phyloP scores from a whole-genome alignment of 2,797 vertebrate genomes.

The Selene dorsalis region DNA sequence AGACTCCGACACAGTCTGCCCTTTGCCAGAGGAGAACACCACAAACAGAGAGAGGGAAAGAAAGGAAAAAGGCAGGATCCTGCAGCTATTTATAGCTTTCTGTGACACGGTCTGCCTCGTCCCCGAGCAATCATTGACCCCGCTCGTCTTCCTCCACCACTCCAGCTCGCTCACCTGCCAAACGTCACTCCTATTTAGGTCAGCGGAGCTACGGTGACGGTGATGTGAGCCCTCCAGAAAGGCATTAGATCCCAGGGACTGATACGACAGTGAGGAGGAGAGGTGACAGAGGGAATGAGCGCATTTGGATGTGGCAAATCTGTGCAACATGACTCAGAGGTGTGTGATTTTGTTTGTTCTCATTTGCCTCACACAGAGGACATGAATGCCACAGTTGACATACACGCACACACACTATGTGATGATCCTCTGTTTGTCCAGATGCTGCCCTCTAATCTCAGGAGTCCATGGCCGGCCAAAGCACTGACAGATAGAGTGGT shows the following conservation, averaged over 20 bases:
- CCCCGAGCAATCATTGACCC: constrained; percentile 71
- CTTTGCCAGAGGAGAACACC: constrained; percentile 66
- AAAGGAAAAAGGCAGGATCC: constrained; percentile 34
- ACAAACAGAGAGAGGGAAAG: constrained; percentile 39
- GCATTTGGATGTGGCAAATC: constrained; percentile 34
- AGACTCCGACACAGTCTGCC: constrained; percentile 59
- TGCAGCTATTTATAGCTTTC: constrained; percentile 69
- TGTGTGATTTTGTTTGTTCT: constrained; percentile 25
- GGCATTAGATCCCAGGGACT: constrained; percentile 57
- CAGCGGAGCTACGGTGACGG: constrained; percentile 62
- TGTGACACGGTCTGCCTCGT: constrained; percentile 62
- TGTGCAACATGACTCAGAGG: constrained; percentile 22
- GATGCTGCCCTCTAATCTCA: constrained; percentile 58
- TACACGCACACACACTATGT: neutral
- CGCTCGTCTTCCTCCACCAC: constrained; percentile 55
- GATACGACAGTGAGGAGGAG: constrained; percentile 33
- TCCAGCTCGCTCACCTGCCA: constrained; percentile 60
- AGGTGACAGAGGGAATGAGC: constrained; percentile 34
- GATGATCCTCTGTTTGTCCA: constrained; percentile 54
- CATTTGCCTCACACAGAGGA: constrained; percentile 15
- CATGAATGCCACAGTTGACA: constrained; percentile 1
- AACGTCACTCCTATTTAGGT: constrained; percentile 82
- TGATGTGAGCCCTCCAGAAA: constrained; percentile 61
- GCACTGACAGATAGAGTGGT: constrained; percentile 76
- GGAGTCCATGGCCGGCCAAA: constrained; percentile 38